phyloP scores from a whole-genome alignment of 2,888 invertebrate genomes.

The Limnephilus lunatus region DNA sequence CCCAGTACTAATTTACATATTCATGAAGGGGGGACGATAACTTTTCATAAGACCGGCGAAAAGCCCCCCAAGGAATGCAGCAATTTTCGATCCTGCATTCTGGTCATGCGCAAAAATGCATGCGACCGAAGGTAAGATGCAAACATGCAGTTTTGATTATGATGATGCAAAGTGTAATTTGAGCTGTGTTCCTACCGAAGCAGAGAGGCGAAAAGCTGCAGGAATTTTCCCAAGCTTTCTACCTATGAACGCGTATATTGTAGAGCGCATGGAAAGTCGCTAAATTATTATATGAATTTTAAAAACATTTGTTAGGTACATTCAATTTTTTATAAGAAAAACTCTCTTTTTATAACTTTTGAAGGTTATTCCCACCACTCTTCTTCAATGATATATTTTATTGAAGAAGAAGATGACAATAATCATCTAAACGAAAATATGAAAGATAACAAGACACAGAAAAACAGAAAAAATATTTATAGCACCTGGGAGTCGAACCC shows the following conservation, averaged over 20 bases:
- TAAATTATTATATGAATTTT: no score
- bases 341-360: no score
- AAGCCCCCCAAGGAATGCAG: conserved; percentile 23
- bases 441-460: no score
- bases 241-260: neutral
- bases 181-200: neutral
- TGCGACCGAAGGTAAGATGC: conserved; percentile 43
- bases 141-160: conserved; percentile 52
- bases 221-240: neutral
- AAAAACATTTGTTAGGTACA: no score
- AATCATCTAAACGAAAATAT: no score
- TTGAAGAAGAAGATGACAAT: no score
- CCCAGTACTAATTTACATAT: conserved; percentile 40
- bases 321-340: no score
- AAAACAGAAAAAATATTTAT: no score
- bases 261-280: no score
- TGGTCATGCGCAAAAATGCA: conserved; percentile 54
- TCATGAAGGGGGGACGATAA: conserved; percentile 46
- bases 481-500: no score
- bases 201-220: neutral
- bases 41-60: conserved; percentile 40
- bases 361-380: no score
- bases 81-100: conserved; percentile 38
- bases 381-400: no score
- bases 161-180: conserved; percentile 39